Evolutionary conservation across 2,888 invertebrate species (phyloP).

Genomic region (Octodonta nipae): DNA sequence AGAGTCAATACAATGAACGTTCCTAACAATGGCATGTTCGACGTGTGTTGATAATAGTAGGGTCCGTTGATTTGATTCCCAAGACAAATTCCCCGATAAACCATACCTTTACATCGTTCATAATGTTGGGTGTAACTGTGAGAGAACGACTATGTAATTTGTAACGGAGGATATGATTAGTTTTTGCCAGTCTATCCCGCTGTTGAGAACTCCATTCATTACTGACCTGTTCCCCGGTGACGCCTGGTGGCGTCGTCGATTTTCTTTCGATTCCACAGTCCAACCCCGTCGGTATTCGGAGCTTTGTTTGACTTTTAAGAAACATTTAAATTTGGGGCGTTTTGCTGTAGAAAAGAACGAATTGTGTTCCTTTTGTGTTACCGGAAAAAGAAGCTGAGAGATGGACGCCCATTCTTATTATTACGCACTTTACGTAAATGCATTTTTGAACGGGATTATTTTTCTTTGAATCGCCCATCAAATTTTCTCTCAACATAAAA

Average conservation of each 20-base stretch:
- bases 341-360: constrained; percentile 17
- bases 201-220: constrained; percentile 16
- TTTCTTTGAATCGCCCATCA: too few species aligned
- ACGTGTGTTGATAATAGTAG: constrained; percentile 17
- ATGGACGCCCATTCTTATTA: constrained; percentile 8
- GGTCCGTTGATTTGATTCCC: constrained; percentile 14
- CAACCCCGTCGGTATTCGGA: constrained; percentile 21
- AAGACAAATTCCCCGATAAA: constrained; percentile 25
- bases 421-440: constrained; percentile 9
- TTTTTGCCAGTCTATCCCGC: too few species aligned
- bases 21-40: constrained; percentile 10
- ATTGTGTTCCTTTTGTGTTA: constrained; percentile 4
- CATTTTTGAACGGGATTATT: constrained; percentile 14
- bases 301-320: constrained; percentile 26
- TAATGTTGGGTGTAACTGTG: constrained; percentile 15
- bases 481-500: too few species aligned
- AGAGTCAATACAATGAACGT: constrained; percentile 13
- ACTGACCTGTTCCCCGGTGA: constrained; percentile 11
- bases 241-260: not conserved
- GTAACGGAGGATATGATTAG: constrained; percentile 19
- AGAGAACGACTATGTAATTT: constrained; percentile 18
- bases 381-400: constrained; percentile 1
- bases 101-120: constrained; percentile 14
- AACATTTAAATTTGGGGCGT: constrained; percentile 29
- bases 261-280: not conserved